Percentiles rank a stretch among this genome's conserved stretches.
Conservation (phyloP, 2,888 invertebrate genomes). For the Coremacera marginata region DNA sequence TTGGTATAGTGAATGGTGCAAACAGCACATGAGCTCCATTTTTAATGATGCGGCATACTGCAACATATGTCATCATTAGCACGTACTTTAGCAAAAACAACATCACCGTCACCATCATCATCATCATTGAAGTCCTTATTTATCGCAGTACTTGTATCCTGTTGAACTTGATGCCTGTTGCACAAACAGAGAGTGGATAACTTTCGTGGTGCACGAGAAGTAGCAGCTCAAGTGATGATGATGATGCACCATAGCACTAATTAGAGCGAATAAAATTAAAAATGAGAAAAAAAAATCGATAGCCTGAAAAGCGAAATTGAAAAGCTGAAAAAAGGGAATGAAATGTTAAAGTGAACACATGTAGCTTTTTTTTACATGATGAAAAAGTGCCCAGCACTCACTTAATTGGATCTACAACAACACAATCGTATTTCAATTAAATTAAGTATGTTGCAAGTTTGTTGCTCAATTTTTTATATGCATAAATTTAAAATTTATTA, state of each 20-base stretch:
- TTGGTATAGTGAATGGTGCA: no score
- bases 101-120: background rate
- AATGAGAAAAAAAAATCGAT: background rate
- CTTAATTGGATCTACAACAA: no score
- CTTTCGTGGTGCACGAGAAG: no score
- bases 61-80: background rate
- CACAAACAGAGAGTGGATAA: background rate
- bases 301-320: background rate
- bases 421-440: no score
- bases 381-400: no score
- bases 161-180: constrained; percentile 14
- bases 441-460: no score
- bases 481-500: no score
- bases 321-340: background rate
- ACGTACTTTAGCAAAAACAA: background rate
- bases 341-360: background rate
- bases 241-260: background rate
- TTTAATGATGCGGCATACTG: background rate
- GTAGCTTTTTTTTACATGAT: no score
- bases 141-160: background rate
- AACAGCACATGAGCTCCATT: background rate
- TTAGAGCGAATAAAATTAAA: background rate
- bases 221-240: no score
- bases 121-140: background rate
- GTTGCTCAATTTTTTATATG: no score